Evolutionary conservation across 2,113 vertebrate genomes (phyloP).

Genomic region (Prunella himalayana): DNA sequence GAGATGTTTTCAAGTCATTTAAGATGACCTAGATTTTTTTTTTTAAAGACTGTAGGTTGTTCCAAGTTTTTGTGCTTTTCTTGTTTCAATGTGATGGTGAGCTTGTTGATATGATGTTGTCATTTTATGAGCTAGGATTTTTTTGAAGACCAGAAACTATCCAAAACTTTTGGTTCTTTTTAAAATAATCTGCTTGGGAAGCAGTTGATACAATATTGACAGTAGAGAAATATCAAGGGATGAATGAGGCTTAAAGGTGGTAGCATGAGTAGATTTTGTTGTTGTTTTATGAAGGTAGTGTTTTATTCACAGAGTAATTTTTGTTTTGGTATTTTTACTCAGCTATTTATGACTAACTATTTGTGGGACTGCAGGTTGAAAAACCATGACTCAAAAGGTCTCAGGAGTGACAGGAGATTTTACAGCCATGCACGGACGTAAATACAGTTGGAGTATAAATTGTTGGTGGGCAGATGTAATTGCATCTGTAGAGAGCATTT

Average conservation of each 20-base stretch:
- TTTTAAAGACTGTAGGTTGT: not conserved
- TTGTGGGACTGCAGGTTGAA: not conserved
- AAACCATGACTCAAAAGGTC: not conserved
- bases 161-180: not conserved
- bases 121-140: not conserved
- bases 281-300: not conserved
- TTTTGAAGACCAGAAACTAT: not conserved
- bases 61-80: not conserved
- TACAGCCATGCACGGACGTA: accelerated
- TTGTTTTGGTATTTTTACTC: not conserved
- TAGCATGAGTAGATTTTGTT: not conserved
- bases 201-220: not conserved
- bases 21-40: not conserved
- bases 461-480: not conserved
- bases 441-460: not conserved
- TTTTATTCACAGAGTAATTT: not conserved
- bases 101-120: not conserved
- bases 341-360: not conserved
- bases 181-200: not conserved
- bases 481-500: not conserved
- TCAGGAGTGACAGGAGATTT: not conserved
- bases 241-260: not conserved
- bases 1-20: not conserved
- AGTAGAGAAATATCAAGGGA: not conserved
- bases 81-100: not conserved